A percentile compares a stretch with the other conserved stretches of the same genome.
phyloP scores from a whole-genome alignment of 2,797 vertebrate species.

The Psittacula derbiana region DNA sequence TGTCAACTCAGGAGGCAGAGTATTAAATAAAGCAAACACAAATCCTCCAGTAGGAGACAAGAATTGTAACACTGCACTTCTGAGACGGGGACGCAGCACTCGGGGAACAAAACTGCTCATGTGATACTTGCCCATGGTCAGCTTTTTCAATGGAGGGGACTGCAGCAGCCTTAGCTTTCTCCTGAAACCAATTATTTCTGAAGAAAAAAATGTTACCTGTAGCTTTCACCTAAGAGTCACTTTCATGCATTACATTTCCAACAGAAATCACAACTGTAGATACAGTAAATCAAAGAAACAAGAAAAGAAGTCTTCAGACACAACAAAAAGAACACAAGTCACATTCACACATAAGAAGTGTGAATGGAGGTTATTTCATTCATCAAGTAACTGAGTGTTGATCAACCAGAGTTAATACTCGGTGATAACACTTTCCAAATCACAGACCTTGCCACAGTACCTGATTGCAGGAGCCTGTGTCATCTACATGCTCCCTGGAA shows the following conservation, averaged over 20 bases:
- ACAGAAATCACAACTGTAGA: not conserved
- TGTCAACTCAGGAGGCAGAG: not conserved
- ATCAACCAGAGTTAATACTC: not conserved
- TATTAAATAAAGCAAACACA: not conserved
- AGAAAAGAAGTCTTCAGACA: not conserved
- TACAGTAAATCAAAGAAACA: not conserved
- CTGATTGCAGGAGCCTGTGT: not conserved
- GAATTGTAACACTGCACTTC: not conserved
- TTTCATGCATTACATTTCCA: not conserved
- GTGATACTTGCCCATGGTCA: not conserved
- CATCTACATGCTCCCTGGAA: not conserved
- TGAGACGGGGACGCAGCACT: not conserved
- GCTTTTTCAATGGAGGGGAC: not conserved
- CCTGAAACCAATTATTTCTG: not conserved
- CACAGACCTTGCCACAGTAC: not conserved
- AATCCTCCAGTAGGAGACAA: not conserved
- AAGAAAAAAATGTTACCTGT: not conserved
- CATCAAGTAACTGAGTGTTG: not conserved
- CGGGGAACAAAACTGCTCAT: not conserved
- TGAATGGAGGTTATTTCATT: not conserved
- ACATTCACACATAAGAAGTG: fast-evolving
- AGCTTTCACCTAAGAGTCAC: not conserved
- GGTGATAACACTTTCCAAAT: not conserved
- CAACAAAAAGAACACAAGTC: not conserved
- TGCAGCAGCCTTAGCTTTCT: not conserved